phyloP scores from a whole-genome alignment of 2,797 vertebrate species.

The Sebastes dallii region DNA sequence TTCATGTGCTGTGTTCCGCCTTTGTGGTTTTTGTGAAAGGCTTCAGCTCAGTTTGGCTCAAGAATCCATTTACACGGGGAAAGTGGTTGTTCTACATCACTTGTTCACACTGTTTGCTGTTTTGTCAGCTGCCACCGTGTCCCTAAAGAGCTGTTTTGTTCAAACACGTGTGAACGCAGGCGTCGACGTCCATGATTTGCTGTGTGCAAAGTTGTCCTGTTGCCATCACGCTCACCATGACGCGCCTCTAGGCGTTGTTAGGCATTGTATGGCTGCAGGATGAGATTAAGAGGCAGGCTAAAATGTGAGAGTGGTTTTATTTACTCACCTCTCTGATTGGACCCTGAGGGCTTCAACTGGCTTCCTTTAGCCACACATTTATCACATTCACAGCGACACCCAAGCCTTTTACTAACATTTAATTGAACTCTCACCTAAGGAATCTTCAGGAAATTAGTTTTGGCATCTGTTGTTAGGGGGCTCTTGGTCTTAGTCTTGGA shows the following conservation, averaged over 20 bases:
- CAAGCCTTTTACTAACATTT: slow-evolving; percentile 13
- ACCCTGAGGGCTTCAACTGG: not conserved
- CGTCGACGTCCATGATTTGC: not conserved
- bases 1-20: not conserved
- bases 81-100: slow-evolving; percentile 8
- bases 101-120: slow-evolving; percentile 8
- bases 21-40: not conserved
- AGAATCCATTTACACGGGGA: not conserved
- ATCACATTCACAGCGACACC: not conserved
- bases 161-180: slow-evolving; percentile 12
- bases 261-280: not conserved
- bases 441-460: not conserved
- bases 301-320: not conserved
- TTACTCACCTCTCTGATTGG: slow-evolving; percentile 32
- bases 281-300: not conserved
- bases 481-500: not conserved
- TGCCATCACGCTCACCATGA: not conserved
- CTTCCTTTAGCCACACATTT: slow-evolving; percentile 4
- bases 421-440: slow-evolving; percentile 31
- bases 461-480: not conserved
- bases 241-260: not conserved
- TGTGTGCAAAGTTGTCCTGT: not conserved
- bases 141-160: slow-evolving; percentile 21
- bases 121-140: slow-evolving; percentile 34
- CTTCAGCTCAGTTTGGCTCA: not conserved